These are phyloP conservation scores for Caenorhabditis zanzibari DNA, from an alignment of 2,888 invertebrate genomes.

Conservation along the genomic window DNA sequence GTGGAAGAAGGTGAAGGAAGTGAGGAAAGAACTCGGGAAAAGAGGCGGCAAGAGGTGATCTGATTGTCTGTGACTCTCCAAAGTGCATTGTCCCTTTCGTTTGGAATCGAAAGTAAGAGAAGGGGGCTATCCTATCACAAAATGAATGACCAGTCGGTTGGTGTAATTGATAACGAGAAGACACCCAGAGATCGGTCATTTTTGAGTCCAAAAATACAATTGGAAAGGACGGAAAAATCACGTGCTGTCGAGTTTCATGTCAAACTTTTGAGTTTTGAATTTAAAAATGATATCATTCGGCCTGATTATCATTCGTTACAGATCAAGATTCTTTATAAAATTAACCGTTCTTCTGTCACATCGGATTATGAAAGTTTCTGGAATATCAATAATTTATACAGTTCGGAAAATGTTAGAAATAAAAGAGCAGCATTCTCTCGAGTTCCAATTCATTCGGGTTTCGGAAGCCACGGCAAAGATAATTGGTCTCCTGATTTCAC, in stretches of 20 bases:
- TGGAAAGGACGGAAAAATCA: slow-evolving; percentile 6
- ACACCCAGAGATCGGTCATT: slow-evolving; percentile 54
- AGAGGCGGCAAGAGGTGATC: slow-evolving; percentile 15
- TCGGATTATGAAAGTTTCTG: too few relatives aligned
- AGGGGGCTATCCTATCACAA: slow-evolving; percentile 36
- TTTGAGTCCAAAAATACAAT: slow-evolving; percentile 20
- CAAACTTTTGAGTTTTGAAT: not conserved
- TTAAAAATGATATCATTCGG: not conserved
- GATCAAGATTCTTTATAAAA: too few relatives aligned
- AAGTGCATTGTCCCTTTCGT: slow-evolving; percentile 45
- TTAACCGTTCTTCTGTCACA: too few relatives aligned
- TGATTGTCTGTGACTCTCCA: slow-evolving; percentile 57
- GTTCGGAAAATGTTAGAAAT: too few relatives aligned
- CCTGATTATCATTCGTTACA: too few relatives aligned
- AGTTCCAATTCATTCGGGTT: not conserved
- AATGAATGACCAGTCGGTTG: slow-evolving; percentile 46
- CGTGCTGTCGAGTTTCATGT: slow-evolving; percentile 5
- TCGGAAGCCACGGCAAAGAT: not conserved
- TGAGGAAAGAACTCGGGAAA: slow-evolving; percentile 22
- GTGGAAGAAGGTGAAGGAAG: slow-evolving; percentile 14
- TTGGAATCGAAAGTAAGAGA: not conserved
- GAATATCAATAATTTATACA: too few relatives aligned
- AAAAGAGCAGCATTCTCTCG: too few relatives aligned
- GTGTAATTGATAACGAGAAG: slow-evolving; percentile 55
- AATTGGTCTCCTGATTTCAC: not conserved